These are phyloP conservation scores for Ephydatia muelleri DNA, from an alignment of 37 sponge, comb jelly and placozoan species.

Conservation along the genomic window DNA sequence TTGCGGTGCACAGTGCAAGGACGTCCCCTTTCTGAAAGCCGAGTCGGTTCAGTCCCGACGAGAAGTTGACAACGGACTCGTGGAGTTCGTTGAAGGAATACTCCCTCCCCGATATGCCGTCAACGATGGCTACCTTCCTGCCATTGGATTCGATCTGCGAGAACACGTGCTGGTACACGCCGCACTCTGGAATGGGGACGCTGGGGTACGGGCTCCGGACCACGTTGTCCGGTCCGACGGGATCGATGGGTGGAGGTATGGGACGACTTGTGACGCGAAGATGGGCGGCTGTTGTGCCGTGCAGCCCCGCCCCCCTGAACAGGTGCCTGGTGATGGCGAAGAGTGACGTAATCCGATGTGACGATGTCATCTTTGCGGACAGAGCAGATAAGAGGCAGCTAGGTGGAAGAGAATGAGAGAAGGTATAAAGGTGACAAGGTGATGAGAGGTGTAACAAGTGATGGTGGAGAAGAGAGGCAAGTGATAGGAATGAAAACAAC, in stretches of 20 bases:
- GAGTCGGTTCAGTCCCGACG: constrained; percentile 47
- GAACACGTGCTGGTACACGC: constrained; percentile 32
- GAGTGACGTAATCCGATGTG: neutral
- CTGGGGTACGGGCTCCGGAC: constrained; percentile 54
- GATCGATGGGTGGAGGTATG: neutral
- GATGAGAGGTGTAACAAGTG: too few relatives aligned
- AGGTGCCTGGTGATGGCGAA: neutral
- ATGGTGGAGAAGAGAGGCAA: too few relatives aligned
- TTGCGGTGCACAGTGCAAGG: constrained; percentile 54
- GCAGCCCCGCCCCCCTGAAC: neutral
- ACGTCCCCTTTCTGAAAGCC: constrained; percentile 72
- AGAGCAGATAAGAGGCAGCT: neutral
- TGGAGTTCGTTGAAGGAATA: constrained; percentile 50
- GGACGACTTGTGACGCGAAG: neutral
- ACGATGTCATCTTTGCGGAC: neutral
- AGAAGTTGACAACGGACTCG: constrained; percentile 32
- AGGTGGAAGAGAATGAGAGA: too few relatives aligned
- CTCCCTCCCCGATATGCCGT: constrained; percentile 47
- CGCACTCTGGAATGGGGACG: constrained; percentile 19
- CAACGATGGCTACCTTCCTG: constrained; percentile 43
- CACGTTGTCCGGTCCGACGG: constrained; percentile 26
- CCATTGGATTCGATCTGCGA: constrained; percentile 30
- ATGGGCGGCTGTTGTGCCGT: neutral
- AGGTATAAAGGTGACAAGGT: too few relatives aligned
- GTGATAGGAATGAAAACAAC: too few relatives aligned